These are phyloP conservation scores for Pristionchus arcanus DNA, from an alignment of 2,888 invertebrate species.

Conservation along the genomic window DNA sequence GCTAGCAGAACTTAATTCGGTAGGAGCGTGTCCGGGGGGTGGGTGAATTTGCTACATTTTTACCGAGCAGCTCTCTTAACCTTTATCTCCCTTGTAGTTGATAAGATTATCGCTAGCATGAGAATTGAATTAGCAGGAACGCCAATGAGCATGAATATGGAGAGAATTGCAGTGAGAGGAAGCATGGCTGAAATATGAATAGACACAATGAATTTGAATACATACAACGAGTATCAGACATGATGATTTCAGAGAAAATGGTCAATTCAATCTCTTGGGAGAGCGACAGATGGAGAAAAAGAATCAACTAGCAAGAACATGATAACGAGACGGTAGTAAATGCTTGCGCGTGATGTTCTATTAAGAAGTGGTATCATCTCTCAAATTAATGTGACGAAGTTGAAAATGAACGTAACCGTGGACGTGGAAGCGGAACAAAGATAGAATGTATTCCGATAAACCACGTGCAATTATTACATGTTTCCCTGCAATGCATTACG, in stretches of 20 bases:
- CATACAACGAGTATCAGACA: background rate
- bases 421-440: no score
- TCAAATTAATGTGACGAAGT: background rate
- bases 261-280: background rate
- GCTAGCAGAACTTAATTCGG: no score
- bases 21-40: no score
- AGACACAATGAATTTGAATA: no score
- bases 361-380: no score
- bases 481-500: background rate
- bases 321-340: no score
- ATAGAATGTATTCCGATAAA: background rate
- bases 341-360: no score
- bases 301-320: no score
- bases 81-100: background rate
- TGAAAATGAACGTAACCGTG: background rate
- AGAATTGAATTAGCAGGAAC: background rate
- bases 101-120: background rate
- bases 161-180: background rate
- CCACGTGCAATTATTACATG: background rate
- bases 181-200: background rate
- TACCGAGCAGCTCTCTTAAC: no score
- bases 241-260: background rate
- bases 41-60: no score
- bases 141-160: background rate
- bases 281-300: no score